Evolutionary conservation across 2,888 invertebrate species (phyloP).

Genomic region (Orchestes rusci): DNA sequence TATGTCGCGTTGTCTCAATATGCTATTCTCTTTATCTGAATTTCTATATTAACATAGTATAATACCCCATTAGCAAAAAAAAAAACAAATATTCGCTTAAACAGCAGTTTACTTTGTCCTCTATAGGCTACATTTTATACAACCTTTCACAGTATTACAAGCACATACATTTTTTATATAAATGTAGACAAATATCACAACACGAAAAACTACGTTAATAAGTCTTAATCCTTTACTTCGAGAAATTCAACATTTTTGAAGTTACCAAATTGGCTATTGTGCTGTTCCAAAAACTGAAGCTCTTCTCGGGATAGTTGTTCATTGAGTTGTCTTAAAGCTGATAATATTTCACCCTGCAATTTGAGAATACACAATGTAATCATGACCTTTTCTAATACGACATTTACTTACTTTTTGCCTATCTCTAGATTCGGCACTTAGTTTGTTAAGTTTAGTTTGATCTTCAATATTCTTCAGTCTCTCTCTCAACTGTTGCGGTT

Average conservation of each 20-base stretch:
- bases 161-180: too few species aligned
- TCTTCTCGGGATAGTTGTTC: constrained; percentile 47
- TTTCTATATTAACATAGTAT: too few species aligned
- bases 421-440: constrained; percentile 45
- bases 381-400: neutral
- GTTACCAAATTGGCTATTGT: constrained; percentile 39
- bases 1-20: too few species aligned
- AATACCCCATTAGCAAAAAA: too few species aligned
- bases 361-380: constrained; percentile 22
- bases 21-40: too few species aligned
- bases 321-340: constrained; percentile 47
- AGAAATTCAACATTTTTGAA: constrained; percentile 43
- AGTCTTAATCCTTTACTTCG: constrained; percentile 40
- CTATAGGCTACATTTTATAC: too few species aligned
- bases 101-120: too few species aligned
- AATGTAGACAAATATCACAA: too few species aligned
- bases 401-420: constrained; percentile 45
- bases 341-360: constrained; percentile 47
- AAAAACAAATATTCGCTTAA: too few species aligned
- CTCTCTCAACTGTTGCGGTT: constrained; percentile 57
- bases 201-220: too few species aligned
- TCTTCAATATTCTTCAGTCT: constrained; percentile 53
- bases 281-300: constrained; percentile 46
- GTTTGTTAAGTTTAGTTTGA: constrained; percentile 55
- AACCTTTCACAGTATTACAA: neutral